Base-by-base conservation (phyloP, 1,140 invertebrate genomes). In the Oryzaephilus surinamensis region DNA sequence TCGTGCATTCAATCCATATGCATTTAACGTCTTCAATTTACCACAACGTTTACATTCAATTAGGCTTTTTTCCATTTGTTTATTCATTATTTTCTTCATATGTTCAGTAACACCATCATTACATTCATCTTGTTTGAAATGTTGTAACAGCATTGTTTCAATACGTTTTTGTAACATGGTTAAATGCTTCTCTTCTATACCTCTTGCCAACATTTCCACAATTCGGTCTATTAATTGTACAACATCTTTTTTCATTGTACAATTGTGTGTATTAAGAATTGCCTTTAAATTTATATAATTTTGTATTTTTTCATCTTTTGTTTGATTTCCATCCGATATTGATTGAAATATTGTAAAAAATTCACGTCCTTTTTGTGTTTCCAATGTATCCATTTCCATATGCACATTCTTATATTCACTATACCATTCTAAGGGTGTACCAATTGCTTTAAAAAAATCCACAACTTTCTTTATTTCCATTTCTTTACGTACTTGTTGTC, bases 371-470 rank as follows among this genome's bases (percentile, higher is more conserved):
- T 70, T 71, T 55, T 81, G 78, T 21, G 70, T 73, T 55, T 73
- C 76, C 23, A 77, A 41, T 4, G 77, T 79, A 23, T 79, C 67
- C 73, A 81, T 75, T 19, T 71, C 62, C 6, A 79, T 64, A 1
- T 65, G 33, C 32, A 69, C 65, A 1, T 69, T 71, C 38, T 74
- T 74, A 32, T 60, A 60, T 16, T 66, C 63, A 19, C 71, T 70
- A 31, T 63, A 68, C 76, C 79, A 82, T 18, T 62, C 61, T 1
- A 75, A 59, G 0, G 79, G 70, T 40, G 70, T 68, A 6, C 76
- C 77, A 40, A 78, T 71, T 45, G 66, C 63, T 38, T 70, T 69
- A 8, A 83, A 60, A 51, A 80, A 74, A 29, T 64, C 61, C 17
- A 72, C 58, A 28, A 72, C 66, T 46, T 69, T 72, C 19, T 67